These are phyloP conservation scores for Platichthys stellatus DNA, from an alignment of 2,113 vertebrate genomes.

Conservation along the genomic window DNA sequence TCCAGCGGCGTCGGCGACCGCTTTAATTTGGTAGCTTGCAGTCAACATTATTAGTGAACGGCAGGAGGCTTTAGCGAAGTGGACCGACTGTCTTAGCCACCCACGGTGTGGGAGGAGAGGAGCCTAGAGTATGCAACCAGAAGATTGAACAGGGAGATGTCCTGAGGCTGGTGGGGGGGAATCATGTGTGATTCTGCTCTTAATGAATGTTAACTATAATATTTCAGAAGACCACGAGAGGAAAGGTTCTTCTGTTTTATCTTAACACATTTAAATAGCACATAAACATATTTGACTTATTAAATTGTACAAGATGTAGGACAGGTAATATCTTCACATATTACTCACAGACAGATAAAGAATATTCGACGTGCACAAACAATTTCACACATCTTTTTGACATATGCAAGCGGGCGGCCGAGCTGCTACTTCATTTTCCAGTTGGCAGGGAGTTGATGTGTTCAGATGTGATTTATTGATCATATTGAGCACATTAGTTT, in stretches of 20 bases:
- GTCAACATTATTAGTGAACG: conserved; percentile 77
- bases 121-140: conserved; percentile 38
- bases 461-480: conserved; percentile 82
- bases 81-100: conserved; percentile 61
- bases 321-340: background rate
- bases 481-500: conserved; percentile 74
- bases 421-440: conserved; percentile 71
- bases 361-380: background rate
- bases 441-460: conserved; percentile 75
- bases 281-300: background rate
- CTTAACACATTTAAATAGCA: background rate
- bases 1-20: conserved; percentile 74
- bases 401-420: conserved; percentile 32
- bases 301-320: background rate
- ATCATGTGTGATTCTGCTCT: conserved; percentile 15
- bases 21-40: conserved; percentile 76
- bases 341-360: background rate
- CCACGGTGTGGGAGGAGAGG: conserved; percentile 55
- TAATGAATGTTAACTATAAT: conserved; percentile 27
- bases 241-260: background rate
- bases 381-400: conserved; percentile 36
- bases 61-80: conserved; percentile 71
- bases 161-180: background rate
- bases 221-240: conserved; percentile 4
- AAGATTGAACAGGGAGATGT: conserved; percentile 37